Conservation (phyloP, 1,140 invertebrate genomes). For the Venturia canescens region DNA sequence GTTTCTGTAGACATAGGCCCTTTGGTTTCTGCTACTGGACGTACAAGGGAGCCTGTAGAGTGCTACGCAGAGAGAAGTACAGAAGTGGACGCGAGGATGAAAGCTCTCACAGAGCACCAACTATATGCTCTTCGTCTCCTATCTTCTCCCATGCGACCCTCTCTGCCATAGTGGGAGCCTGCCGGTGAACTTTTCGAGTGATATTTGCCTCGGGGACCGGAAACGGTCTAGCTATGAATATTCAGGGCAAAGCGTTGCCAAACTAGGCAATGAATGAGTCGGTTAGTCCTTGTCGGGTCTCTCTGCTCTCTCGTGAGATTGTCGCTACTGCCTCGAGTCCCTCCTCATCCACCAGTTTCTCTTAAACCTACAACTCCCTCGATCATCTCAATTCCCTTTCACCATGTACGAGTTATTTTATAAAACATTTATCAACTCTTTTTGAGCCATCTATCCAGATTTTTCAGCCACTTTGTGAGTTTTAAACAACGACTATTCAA, state of each 20-base stretch:
- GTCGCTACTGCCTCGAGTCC: conserved; percentile 56
- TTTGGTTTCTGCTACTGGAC: conserved; percentile 24
- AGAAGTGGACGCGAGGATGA: conserved; percentile 6
- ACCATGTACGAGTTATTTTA: too few relatives aligned
- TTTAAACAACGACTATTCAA: too few relatives aligned
- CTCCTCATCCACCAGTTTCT: conserved; percentile 33
- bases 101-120: conserved; percentile 22
- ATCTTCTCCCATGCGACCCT: not conserved
- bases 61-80: not conserved
- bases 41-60: conserved; percentile 18
- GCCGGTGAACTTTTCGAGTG: conserved; percentile 63
- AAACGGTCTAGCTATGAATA: conserved; percentile 71
- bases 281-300: conserved; percentile 62
- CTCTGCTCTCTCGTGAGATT: conserved; percentile 56
- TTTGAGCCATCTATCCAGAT: too few relatives aligned
- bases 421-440: too few relatives aligned
- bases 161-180: conserved; percentile 32
- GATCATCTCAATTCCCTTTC: conserved; percentile 9
- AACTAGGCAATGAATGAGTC: conserved; percentile 75
- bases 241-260: conserved; percentile 74
- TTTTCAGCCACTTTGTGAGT: too few relatives aligned
- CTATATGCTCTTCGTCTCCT: conserved; percentile 2
- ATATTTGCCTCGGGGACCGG: conserved; percentile 62
- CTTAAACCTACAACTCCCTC: conserved; percentile 22
- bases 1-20: conserved; percentile 19